Conservation (phyloP, 2,113 vertebrate genomes). For the Motacilla alba region DNA sequence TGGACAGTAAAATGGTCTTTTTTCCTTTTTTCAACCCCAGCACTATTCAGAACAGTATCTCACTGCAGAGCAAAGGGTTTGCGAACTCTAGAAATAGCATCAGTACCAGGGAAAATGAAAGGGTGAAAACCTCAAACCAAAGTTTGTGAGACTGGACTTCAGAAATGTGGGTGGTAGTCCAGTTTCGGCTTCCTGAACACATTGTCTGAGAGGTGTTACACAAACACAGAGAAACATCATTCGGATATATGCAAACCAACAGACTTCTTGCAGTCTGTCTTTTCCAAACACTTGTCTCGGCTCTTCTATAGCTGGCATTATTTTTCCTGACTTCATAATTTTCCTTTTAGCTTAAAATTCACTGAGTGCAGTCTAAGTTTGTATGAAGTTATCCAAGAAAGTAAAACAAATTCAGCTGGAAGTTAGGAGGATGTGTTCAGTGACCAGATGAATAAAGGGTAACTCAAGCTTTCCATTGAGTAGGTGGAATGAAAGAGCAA, state of each 20-base stretch:
- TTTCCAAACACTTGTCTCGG: not conserved
- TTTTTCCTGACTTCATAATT: not conserved
- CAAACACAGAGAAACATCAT: not conserved
- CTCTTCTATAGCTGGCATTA: not conserved
- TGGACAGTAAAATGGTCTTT: not conserved
- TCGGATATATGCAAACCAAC: not conserved
- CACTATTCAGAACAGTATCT: not conserved
- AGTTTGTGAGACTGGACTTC: not conserved
- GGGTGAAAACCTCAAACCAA: not conserved
- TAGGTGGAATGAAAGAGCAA: constrained; percentile 18
- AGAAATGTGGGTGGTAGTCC: not conserved
- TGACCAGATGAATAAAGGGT: not conserved
- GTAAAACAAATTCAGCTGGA: not conserved
- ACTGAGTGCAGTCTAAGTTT: not conserved
- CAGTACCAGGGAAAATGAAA: not conserved
- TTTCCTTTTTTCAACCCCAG: not conserved
- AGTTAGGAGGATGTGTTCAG: not conserved
- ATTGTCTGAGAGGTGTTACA: not conserved
- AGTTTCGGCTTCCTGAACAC: not conserved
- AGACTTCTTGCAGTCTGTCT: not conserved
- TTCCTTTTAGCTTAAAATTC: not conserved
- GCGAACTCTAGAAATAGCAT: not conserved
- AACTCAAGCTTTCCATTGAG: constrained; percentile 2
- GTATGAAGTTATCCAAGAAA: not conserved
- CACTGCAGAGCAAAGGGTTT: fast-evolving